phyloP scores from a whole-genome alignment of 2,113 vertebrate species.

The Anhinga rufa region DNA sequence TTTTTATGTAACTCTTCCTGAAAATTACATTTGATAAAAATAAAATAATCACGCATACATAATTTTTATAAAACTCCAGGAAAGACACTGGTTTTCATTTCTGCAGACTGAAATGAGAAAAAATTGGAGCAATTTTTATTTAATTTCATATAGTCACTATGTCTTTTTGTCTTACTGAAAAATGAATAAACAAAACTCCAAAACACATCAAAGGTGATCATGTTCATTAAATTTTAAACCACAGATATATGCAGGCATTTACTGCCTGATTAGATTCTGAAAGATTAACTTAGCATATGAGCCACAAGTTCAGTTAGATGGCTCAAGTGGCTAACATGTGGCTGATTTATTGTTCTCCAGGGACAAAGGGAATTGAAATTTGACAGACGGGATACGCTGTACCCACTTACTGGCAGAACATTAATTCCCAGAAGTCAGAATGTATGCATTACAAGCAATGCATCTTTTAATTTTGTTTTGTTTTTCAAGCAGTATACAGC shows the following conservation, averaged over 20 bases:
- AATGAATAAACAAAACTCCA: not conserved
- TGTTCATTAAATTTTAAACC: constrained; percentile 44
- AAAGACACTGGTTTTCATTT: not conserved
- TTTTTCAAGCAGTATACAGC: not conserved
- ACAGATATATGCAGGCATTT: constrained; percentile 3
- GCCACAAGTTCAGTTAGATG: constrained; percentile 12
- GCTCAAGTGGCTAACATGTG: constrained; percentile 12
- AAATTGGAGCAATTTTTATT: not conserved
- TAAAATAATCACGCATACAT: not conserved
- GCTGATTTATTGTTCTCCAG: constrained; percentile 46
- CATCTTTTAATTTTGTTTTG: constrained; percentile 24
- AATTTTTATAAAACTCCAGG: not conserved
- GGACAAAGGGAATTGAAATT: constrained; percentile 49
- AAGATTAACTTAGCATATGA: constrained; percentile 18
- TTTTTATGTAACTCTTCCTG: not conserved
- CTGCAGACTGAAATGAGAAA: not conserved
- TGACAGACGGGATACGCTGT: not conserved
- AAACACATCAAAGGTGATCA: not conserved
- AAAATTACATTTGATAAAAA: not conserved
- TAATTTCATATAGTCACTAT: not conserved
- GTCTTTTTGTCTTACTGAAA: not conserved
- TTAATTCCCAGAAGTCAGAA: constrained; percentile 49
- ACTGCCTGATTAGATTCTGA: constrained; percentile 1
- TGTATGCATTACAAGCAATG: constrained; percentile 13
- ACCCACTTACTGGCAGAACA: constrained; percentile 40